These are phyloP conservation scores for Triplophysa yarkandensis DNA, from an alignment of 2,797 vertebrate species.

Conservation along the genomic window DNA sequence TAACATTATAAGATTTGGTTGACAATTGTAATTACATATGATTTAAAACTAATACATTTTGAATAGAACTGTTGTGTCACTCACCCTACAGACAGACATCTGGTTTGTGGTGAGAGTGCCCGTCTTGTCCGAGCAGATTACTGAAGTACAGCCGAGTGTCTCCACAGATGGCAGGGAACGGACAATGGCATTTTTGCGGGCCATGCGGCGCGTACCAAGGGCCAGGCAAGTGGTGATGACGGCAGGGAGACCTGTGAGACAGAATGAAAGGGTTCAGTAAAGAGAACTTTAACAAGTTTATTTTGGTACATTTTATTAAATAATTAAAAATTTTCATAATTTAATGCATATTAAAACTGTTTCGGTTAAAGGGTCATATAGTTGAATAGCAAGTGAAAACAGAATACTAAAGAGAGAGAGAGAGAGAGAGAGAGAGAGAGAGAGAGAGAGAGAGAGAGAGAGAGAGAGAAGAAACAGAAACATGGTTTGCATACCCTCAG, in stretches of 20 bases:
- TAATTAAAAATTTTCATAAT: no score
- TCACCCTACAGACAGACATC: slow-evolving; percentile 82
- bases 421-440: no score
- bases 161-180: slow-evolving; percentile 80
- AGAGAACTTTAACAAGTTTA: background rate
- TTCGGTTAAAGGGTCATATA: no score
- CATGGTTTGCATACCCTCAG: slow-evolving; percentile 69
- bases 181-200: slow-evolving; percentile 80
- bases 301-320: no score
- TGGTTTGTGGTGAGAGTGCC: slow-evolving; percentile 82
- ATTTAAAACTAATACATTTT: background rate
- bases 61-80: slow-evolving; percentile 14
- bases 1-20: background rate
- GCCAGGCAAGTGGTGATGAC: slow-evolving; percentile 82
- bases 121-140: slow-evolving; percentile 82
- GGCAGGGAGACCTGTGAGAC: slow-evolving; percentile 74
- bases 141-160: slow-evolving; percentile 79
- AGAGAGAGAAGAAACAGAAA: background rate
- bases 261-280: background rate
- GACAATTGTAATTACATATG: background rate
- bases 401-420: no score
- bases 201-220: slow-evolving; percentile 79
- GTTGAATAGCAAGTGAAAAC: background rate
- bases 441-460: no score
- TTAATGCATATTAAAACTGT: no score